Evolutionary conservation across 2,797 vertebrate species (phyloP).

Genomic region (Chromis chromis): DNA sequence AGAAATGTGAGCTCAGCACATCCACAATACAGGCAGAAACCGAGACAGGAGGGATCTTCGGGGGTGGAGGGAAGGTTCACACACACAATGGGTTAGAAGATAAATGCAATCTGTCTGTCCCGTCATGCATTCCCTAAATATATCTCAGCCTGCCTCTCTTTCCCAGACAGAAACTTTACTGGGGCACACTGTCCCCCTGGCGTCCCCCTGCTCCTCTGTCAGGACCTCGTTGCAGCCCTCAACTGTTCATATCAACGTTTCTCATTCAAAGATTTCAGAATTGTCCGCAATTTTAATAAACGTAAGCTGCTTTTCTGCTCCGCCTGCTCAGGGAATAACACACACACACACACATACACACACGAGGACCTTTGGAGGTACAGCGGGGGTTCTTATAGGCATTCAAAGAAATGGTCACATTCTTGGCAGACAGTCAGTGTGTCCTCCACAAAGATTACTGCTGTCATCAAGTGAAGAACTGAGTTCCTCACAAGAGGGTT

Average conservation of each 20-base stretch:
- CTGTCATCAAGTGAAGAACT: slow-evolving; percentile 21
- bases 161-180: slow-evolving; percentile 73
- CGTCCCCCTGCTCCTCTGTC: slow-evolving; percentile 52
- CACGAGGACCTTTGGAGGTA: slow-evolving; percentile 52
- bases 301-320: slow-evolving; percentile 85
- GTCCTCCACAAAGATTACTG: slow-evolving; percentile 35
- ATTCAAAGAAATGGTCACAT: slow-evolving; percentile 52
- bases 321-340: slow-evolving; percentile 71
- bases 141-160: slow-evolving; percentile 62
- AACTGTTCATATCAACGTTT: slow-evolving; percentile 66
- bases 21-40: slow-evolving; percentile 72
- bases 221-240: slow-evolving; percentile 66
- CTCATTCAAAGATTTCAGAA: slow-evolving; percentile 79
- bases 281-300: slow-evolving; percentile 79
- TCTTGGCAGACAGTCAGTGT: slow-evolving; percentile 39
- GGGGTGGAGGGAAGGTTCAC: slow-evolving; percentile 48
- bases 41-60: slow-evolving; percentile 44
- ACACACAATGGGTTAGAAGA: slow-evolving; percentile 74
- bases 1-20: slow-evolving; percentile 85
- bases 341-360: slow-evolving; percentile 50
- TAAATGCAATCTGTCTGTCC: slow-evolving; percentile 78
- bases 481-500: slow-evolving; percentile 16
- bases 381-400: slow-evolving; percentile 35
- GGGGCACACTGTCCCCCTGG: slow-evolving; percentile 67
- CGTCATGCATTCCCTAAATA: slow-evolving; percentile 76